phyloP scores from a whole-genome alignment of 2,113 vertebrate species.

The Rhabdornis inornatus region DNA sequence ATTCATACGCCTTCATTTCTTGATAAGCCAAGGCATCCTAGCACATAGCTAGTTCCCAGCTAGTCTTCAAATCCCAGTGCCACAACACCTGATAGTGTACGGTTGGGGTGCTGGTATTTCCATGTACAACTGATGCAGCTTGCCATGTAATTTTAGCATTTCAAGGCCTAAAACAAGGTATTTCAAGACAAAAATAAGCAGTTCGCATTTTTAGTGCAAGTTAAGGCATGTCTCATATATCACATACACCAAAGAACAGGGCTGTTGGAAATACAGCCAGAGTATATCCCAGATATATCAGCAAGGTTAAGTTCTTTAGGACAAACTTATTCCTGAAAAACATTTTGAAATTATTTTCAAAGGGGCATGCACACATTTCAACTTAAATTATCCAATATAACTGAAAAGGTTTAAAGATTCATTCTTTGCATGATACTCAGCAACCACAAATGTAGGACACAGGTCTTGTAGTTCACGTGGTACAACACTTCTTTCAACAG shows the following conservation, averaged over 20 bases:
- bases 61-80: not conserved
- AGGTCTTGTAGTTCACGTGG: accelerated
- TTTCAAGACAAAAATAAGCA: not conserved
- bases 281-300: not conserved
- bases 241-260: not conserved
- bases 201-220: not conserved
- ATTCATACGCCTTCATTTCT: not conserved
- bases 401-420: too few relatives aligned
- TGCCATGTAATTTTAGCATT: not conserved
- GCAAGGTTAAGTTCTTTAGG: not conserved
- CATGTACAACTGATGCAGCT: not conserved
- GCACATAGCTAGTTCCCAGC: not conserved
- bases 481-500: not conserved
- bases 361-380: not conserved
- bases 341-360: not conserved
- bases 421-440: accelerated
- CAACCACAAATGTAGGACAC: accelerated
- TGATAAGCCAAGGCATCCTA: not conserved
- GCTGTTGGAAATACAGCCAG: not conserved
- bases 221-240: not conserved
- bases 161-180: not conserved
- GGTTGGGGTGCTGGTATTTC: not conserved
- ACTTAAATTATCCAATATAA: not conserved
- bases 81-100: not conserved
- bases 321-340: not conserved